Evolutionary conservation across 1,140 invertebrate species (phyloP).

Genomic region (Euwallacea similis): DNA sequence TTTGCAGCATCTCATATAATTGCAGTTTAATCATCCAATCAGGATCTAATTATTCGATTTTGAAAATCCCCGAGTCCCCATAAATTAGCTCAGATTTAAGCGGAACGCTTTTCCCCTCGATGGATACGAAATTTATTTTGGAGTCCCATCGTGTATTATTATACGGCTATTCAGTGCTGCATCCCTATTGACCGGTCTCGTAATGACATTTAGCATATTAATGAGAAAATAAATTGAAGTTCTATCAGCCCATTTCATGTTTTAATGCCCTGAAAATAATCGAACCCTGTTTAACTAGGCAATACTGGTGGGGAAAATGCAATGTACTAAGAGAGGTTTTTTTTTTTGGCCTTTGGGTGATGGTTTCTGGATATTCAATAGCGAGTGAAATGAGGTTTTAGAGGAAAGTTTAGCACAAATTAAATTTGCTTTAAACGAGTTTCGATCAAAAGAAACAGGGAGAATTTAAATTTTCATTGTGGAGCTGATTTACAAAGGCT

Average conservation of each 20-base stretch:
- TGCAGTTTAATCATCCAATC: background rate
- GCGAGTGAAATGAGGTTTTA: background rate
- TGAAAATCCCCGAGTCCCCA: slow-evolving; percentile 5
- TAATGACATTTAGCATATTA: slow-evolving; percentile 51
- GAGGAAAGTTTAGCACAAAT: slow-evolving; percentile 1
- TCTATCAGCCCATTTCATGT: slow-evolving; percentile 46
- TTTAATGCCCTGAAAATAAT: slow-evolving; percentile 45
- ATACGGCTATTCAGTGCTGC: slow-evolving; percentile 28
- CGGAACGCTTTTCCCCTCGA: slow-evolving; percentile 10
- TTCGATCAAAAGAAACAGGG: background rate
- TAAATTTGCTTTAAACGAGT: slow-evolving; percentile 2
- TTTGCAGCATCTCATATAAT: background rate
- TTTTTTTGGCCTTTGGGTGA: background rate
- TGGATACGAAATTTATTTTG: slow-evolving; percentile 22
- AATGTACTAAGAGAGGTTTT: background rate
- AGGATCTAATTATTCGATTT: slow-evolving; percentile 9
- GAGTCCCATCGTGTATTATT: slow-evolving; percentile 33
- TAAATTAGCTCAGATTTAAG: slow-evolving; percentile 24
- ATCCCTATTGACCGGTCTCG: slow-evolving; percentile 39
- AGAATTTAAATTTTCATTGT: slow-evolving; percentile 1
- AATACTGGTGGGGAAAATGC: background rate
- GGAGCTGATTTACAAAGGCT: background rate
- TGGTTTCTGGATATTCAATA: background rate
- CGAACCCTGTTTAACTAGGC: slow-evolving; percentile 13
- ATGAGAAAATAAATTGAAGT: slow-evolving; percentile 50